These are phyloP conservation scores for Coreoperca whiteheadi DNA, from an alignment of 2,113 vertebrate genomes.

Conservation along the genomic window DNA sequence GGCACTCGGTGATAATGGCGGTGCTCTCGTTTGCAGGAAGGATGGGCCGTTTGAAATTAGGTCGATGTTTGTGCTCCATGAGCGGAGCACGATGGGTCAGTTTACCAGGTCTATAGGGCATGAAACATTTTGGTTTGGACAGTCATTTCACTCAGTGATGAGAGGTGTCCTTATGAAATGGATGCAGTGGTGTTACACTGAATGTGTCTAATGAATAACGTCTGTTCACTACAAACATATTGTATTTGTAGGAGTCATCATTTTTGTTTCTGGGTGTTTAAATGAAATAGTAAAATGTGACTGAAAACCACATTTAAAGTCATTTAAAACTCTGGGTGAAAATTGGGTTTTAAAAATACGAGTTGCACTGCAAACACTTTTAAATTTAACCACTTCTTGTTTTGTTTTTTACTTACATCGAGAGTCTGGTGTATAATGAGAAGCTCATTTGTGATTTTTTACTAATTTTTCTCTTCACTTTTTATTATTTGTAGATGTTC, in stretches of 20 bases:
- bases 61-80: conserved; percentile 72
- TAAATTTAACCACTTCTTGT: background rate
- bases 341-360: background rate
- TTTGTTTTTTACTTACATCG: background rate
- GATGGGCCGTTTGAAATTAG: conserved; percentile 69
- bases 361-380: conserved; percentile 8
- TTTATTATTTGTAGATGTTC: conserved; percentile 9
- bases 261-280: background rate
- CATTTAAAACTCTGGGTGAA: background rate
- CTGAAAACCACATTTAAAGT: background rate
- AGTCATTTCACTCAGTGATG: conserved; percentile 29
- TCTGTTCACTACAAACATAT: background rate
- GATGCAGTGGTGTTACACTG: background rate
- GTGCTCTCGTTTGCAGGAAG: conserved; percentile 73
- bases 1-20: conserved; percentile 82
- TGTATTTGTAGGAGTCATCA: background rate
- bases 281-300: background rate
- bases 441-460: background rate
- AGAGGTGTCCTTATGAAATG: conserved; percentile 11
- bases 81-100: conserved; percentile 65
- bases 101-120: conserved; percentile 76
- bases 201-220: background rate
- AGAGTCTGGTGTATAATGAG: conserved; percentile 17
- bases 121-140: conserved; percentile 70
- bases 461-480: background rate